Percentiles rank a stretch among this genome's conserved stretches.
These are phyloP conservation scores for Heterocephalus glaber DNA, from an alignment of 2,113 vertebrate genomes.

Conservation along the genomic window DNA sequence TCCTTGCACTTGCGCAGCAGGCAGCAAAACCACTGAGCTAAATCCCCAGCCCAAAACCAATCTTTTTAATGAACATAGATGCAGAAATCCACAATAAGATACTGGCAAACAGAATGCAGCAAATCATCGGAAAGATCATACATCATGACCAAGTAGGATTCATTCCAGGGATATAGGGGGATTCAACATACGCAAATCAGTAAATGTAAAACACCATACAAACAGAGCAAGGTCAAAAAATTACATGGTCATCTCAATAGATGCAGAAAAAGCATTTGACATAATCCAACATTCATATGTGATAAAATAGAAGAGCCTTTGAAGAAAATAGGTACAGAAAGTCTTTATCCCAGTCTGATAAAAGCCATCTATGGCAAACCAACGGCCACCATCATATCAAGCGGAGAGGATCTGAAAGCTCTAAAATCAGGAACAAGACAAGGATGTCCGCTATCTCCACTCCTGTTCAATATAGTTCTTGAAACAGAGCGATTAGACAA, in stretches of 20 bases:
- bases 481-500: not conserved
- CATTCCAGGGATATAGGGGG: not conserved
- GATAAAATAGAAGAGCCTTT: not conserved
- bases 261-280: not conserved
- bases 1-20: no score
- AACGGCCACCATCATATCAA: not conserved
- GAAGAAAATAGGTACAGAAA: not conserved
- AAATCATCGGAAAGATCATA: not conserved
- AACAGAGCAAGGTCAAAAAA: not conserved
- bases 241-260: not conserved
- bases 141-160: not conserved
- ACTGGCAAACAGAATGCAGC: not conserved
- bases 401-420: not conserved
- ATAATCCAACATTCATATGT: not conserved
- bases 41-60: no score
- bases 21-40: no score
- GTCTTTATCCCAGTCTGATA: not conserved
- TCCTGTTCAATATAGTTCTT: not conserved
- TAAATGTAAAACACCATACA: not conserved
- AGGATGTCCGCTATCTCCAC: not conserved
- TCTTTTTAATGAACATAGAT: not conserved
- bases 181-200: not conserved
- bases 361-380: not conserved
- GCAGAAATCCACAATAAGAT: not conserved
- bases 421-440: not conserved